Base-by-base conservation (phyloP, 2,797 vertebrate genomes). In the Leptatherina wallacei region DNA sequence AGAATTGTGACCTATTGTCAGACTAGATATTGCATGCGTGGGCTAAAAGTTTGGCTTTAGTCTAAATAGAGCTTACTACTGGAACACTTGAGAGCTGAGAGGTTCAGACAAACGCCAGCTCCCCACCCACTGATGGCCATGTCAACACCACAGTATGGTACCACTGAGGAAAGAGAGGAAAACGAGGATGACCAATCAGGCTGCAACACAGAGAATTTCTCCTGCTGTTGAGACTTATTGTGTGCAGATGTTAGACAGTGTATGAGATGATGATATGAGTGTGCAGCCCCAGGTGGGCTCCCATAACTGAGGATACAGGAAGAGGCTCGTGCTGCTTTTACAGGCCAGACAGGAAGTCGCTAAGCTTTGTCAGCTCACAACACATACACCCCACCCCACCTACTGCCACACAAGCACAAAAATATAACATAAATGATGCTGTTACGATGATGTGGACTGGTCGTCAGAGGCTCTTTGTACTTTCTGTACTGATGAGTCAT, bases 321-420 rank as follows among this genome's bases (percentile, higher is more conserved):
- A 84, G 78, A 83, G 55, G 24, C 65, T 82, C 65, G 2, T 68
- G 84, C 78, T 89, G 88, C 69, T 89, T 90, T 90, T 89, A 91
- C 63, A 71, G 83, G 80, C 80, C 83, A 88, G 83, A 80, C 85
- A 87, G 90, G 91, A 92, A 89, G 78, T 85, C 75, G 65, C 63
- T 33, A 16, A 66, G 85, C 83, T 83, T 69, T 73, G 82, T 89
- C 82, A 86, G 89, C 88, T 83, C 77, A 77, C 75, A 85, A 78
- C 33, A 63, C 62, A 61, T 61, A 32, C 66, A 75, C 76, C 61
- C 67, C 73, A 60, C 33, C 76, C 58, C 69, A 5, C 12, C 58
- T 66, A 54, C 33, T 70, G 63, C 56, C 44, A 74, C 69, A 75
- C 69, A 55, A 35, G 33, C 42, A 67, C 14, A 58, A 38, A 71